Conservation (phyloP, 2,113 vertebrate species). For the Lampris megalopsis region DNA sequence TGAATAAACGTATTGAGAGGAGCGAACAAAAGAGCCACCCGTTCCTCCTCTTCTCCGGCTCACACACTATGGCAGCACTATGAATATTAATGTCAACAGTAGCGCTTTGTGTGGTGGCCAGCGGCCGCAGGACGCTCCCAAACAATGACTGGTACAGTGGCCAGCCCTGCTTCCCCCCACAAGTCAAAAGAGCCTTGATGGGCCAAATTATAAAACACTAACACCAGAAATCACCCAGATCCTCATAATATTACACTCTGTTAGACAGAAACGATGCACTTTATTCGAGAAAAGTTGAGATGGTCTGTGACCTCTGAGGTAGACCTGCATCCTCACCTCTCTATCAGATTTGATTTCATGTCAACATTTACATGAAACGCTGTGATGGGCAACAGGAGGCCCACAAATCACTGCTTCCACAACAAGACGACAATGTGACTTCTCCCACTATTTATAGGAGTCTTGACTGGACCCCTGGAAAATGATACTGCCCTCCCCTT, state of each 20-base stretch:
- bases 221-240: not conserved
- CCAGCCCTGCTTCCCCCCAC: constrained; percentile 45
- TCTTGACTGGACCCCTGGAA: not conserved
- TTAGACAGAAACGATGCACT: no score
- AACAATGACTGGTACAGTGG: constrained; percentile 84
- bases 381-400: constrained; percentile 50
- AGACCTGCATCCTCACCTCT: not conserved
- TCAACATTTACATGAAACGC: constrained; percentile 56
- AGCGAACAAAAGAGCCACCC: constrained; percentile 88
- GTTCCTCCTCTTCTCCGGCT: constrained; percentile 84
- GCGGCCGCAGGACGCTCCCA: constrained; percentile 80
- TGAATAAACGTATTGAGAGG: constrained; percentile 88
- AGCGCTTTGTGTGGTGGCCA: constrained; percentile 86
- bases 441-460: constrained; percentile 3
- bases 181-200: constrained; percentile 51
- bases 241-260: no score
- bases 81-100: constrained; percentile 90
- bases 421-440: constrained; percentile 48
- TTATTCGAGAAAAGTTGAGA: no score
- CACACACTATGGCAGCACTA: constrained; percentile 84
- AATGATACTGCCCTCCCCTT: not conserved
- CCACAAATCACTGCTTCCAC: constrained; percentile 53
- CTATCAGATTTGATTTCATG: constrained; percentile 48
- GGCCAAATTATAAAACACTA: constrained; percentile 23
- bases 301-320: no score